These are phyloP conservation scores for Stenopsyche tienmushanensis DNA, from an alignment of 1,140 invertebrate genomes.

Conservation along the genomic window DNA sequence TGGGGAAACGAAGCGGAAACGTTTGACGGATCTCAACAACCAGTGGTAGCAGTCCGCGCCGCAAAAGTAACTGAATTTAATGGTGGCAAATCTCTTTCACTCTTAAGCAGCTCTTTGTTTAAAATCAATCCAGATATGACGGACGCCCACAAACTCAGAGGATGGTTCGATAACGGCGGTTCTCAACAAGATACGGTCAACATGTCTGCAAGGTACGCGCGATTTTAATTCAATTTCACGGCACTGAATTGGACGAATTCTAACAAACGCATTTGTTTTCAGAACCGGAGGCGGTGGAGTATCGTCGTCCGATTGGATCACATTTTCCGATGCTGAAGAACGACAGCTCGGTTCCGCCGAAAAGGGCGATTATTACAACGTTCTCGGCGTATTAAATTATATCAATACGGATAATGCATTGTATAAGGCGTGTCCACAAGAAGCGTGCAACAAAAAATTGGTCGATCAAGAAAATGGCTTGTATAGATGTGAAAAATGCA, in stretches of 20 bases:
- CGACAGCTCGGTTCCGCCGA: constrained; percentile 66
- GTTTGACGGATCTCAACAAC: constrained; percentile 75
- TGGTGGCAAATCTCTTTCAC: constrained; percentile 69
- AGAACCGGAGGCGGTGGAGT: constrained; percentile 51
- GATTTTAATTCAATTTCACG: not conserved
- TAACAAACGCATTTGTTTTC: not conserved
- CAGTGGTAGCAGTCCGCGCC: constrained; percentile 69
- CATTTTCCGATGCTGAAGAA: constrained; percentile 70
- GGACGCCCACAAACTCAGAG: constrained; percentile 81
- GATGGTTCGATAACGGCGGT: constrained; percentile 87
- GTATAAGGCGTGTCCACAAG: constrained; percentile 86
- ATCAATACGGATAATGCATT: constrained; percentile 73
- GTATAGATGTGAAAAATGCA: constrained; percentile 95
- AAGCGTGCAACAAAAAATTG: constrained; percentile 91
- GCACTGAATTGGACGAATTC: not conserved
- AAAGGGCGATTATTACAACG: constrained; percentile 74
- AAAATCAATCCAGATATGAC: constrained; percentile 86
- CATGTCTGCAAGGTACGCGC: constrained; percentile 62
- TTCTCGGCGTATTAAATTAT: constrained; percentile 51
- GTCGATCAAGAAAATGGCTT: constrained; percentile 84
- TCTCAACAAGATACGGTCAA: constrained; percentile 60
- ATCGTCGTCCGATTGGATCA: constrained; percentile 62
- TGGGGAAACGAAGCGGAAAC: constrained; percentile 83
- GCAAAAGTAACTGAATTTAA: constrained; percentile 55
- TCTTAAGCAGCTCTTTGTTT: constrained; percentile 60